Conservation (phyloP, 2,797 vertebrate species). For the Hippoglossus hippoglossus region DNA sequence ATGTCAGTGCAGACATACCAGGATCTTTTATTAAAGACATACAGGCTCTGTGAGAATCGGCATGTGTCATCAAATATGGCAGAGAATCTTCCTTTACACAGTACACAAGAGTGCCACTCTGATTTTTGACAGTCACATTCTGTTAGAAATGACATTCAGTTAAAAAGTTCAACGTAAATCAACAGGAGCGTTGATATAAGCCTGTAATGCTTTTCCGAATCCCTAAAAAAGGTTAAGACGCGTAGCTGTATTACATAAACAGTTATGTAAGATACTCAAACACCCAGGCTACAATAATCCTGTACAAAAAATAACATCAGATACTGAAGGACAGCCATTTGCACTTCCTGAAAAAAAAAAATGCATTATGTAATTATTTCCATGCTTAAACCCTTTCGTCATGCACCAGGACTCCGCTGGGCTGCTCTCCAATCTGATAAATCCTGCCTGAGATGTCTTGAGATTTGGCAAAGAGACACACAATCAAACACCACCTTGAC, state of each 20-base stretch:
- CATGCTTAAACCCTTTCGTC: constrained; percentile 43
- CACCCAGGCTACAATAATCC: constrained; percentile 54
- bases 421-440: constrained; percentile 54
- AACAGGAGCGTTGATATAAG: constrained; percentile 41
- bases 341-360: constrained; percentile 47
- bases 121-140: constrained; percentile 50
- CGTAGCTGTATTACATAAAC: constrained; percentile 51
- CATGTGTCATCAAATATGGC: constrained; percentile 56
- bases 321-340: constrained; percentile 50
- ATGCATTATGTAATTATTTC: constrained; percentile 50
- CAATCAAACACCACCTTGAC: constrained; percentile 54
- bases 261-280: constrained; percentile 58
- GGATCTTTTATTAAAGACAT: constrained; percentile 72
- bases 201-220: constrained; percentile 22
- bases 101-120: constrained; percentile 32
- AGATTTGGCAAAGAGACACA: constrained; percentile 72
- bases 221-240: constrained; percentile 51
- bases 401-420: constrained; percentile 54
- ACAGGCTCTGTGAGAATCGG: constrained; percentile 71
- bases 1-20: constrained; percentile 63
- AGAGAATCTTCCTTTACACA: constrained; percentile 44
- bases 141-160: constrained; percentile 55
- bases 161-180: constrained; percentile 30
- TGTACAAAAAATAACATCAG: constrained; percentile 60
- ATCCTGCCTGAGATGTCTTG: constrained; percentile 79